Percentiles rank a stretch among this genome's conserved stretches.
phyloP scores from a whole-genome alignment of 2,888 invertebrate species.

The Drosophila basisetae region DNA sequence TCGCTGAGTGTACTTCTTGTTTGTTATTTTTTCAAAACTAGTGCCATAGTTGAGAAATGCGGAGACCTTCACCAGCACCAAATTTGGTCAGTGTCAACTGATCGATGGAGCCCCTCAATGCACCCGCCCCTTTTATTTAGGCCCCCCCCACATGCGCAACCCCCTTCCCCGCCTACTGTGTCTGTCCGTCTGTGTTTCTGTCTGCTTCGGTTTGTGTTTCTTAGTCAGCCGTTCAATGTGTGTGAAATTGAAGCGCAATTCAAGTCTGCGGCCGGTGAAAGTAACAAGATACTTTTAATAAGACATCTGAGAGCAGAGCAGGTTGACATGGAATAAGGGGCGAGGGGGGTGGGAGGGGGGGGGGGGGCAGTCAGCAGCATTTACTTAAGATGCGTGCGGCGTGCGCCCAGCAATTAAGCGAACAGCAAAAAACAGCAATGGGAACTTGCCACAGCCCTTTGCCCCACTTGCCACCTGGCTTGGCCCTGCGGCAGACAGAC shows the following conservation, averaged over 20 bases:
- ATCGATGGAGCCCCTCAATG: constrained; percentile 8
- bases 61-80: constrained; percentile 52
- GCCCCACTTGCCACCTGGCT: constrained; percentile 5
- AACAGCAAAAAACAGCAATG: neutral
- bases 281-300: constrained; percentile 82
- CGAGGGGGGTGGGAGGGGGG: too few relatives aligned
- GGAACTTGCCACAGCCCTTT: constrained; percentile 16
- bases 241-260: constrained; percentile 80
- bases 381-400: constrained; percentile 71
- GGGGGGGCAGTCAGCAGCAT: constrained; percentile 16
- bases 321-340: constrained; percentile 4
- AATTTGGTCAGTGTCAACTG: constrained; percentile 66
- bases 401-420: constrained; percentile 62
- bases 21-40: constrained; percentile 7
- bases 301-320: constrained; percentile 67
- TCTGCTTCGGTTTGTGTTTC: constrained; percentile 2
- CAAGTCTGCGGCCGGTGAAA: constrained; percentile 75
- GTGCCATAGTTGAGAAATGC: neutral
- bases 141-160: too few relatives aligned
- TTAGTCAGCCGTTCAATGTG: constrained; percentile 36
- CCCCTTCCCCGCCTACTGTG: neutral
- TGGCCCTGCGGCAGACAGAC: constrained; percentile 8
- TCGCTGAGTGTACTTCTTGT: constrained; percentile 13
- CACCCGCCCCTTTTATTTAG: neutral
- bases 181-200: constrained; percentile 1